Base-by-base conservation (phyloP, 2,888 invertebrate species). In the Allolobophora icterica region DNA sequence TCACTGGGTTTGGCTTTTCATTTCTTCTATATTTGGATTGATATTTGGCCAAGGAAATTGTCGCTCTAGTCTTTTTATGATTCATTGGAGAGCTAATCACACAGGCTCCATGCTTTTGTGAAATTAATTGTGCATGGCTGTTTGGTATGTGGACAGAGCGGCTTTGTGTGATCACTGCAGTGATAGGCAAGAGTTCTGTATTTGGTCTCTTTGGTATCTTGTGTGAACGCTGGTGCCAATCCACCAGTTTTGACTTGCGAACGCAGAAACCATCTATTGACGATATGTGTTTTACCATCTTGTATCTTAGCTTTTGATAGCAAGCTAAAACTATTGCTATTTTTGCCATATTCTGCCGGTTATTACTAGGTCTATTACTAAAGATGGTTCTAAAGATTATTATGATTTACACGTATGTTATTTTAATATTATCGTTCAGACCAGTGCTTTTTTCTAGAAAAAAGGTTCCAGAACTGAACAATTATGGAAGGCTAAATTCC, bases 91-190 rank as follows among this genome's bases (percentile, higher is more conserved):
- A 52, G 52, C 52, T 52, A 21, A 52, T 71, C 30, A 71, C 30
- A 30, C 71, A 71, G 6, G 71, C 71, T 52, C 52, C 52, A 52
- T 52, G 52, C 21, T 52, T 52, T 24, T 71, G 71, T 71, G 6
- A 71, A 52, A 71, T 71, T 71, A 71, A 71, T n/a, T 71, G 71
- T 71, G 71, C 71, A 71, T 71, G n/a, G 71, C n/a, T n/a, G n/a
- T 71, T 3, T 71, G 71, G n/a, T 71, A 13, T 71, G 11, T 71
- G 71, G 24, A 52, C 52, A 21, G 52, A 52, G n/a, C n/a, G 21
- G 24, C 52, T 52, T 52, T 21, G 52, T 52, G 52, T 52, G 6
- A 24, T 52, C 21, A 52, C 21, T 52, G 19, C 52, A 52, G 13
- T n/a, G 71, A 71, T n/a, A 71, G 21, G n/a, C 71, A 71, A n/a